These are phyloP conservation scores for Phymorhynchus buccinoides DNA, from an alignment of 1,140 invertebrate genomes.

Conservation along the genomic window DNA sequence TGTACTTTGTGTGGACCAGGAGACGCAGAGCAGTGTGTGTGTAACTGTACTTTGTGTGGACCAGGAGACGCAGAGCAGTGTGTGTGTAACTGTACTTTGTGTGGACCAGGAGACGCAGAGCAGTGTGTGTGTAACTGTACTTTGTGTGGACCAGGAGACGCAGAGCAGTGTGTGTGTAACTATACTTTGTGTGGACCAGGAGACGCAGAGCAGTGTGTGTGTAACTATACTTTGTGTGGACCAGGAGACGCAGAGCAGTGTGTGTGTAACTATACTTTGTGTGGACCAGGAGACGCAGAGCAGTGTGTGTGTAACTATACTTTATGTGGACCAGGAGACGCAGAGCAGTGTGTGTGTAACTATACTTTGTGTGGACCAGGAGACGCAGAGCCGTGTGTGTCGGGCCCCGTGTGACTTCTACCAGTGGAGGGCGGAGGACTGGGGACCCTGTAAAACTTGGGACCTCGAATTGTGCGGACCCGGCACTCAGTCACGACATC, in stretches of 20 bases:
- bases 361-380: neutral
- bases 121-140: neutral
- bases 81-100: no score
- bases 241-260: constrained; percentile 54
- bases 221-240: neutral
- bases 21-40: no score
- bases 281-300: no score
- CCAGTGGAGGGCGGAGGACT: constrained; percentile 58
- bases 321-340: constrained; percentile 35
- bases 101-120: neutral
- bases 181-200: neutral
- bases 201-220: neutral
- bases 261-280: constrained; percentile 43
- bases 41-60: no score
- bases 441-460: constrained; percentile 57
- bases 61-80: neutral
- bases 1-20: no score
- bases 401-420: constrained; percentile 54
- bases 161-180: neutral
- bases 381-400: constrained; percentile 62
- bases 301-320: no score
- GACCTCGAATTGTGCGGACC: constrained; percentile 52
- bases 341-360: constrained; percentile 49
- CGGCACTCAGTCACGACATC: constrained; percentile 57
- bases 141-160: neutral